These are phyloP conservation scores for Malurus melanocephalus DNA, from an alignment of 2,113 vertebrate genomes.

Conservation along the genomic window DNA sequence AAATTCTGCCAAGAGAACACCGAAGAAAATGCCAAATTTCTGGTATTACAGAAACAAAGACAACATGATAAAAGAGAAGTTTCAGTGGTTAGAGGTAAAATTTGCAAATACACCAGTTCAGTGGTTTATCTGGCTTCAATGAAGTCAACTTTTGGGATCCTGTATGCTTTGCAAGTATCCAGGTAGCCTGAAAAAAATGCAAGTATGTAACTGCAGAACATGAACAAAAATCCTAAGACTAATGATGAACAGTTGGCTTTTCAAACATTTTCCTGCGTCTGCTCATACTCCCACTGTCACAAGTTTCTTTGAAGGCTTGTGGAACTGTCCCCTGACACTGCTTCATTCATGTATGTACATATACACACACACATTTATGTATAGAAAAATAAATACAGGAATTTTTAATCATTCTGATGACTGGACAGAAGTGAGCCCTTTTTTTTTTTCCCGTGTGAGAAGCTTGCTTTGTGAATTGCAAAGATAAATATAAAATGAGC, in stretches of 20 bases:
- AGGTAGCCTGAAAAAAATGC: not conserved
- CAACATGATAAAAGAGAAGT: not conserved
- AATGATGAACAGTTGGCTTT: not conserved
- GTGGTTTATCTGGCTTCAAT: rapidly evolving
- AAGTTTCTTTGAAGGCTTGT: not conserved
- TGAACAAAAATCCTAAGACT: not conserved
- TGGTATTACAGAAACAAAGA: not conserved
- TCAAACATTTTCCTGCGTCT: not conserved
- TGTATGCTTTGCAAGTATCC: not conserved
- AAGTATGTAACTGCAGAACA: not conserved
- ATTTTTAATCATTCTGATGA: not conserved
- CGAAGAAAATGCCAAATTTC: not conserved
- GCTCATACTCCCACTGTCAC: not conserved
- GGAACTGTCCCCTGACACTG: not conserved
- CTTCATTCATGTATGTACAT: not conserved
- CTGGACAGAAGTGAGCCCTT: not conserved
- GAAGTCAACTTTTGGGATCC: not conserved
- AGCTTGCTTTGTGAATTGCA: not conserved
- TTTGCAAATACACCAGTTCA: not conserved
- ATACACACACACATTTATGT: rapidly evolving
- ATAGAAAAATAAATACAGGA: not conserved
- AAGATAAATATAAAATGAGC: not conserved
- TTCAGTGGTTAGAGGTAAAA: not conserved
- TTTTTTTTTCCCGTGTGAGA: not conserved
- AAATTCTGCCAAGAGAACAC: not conserved